Evolutionary conservation across 1,140 invertebrate genomes (phyloP).

Genomic region (Anastrepha ludens): DNA sequence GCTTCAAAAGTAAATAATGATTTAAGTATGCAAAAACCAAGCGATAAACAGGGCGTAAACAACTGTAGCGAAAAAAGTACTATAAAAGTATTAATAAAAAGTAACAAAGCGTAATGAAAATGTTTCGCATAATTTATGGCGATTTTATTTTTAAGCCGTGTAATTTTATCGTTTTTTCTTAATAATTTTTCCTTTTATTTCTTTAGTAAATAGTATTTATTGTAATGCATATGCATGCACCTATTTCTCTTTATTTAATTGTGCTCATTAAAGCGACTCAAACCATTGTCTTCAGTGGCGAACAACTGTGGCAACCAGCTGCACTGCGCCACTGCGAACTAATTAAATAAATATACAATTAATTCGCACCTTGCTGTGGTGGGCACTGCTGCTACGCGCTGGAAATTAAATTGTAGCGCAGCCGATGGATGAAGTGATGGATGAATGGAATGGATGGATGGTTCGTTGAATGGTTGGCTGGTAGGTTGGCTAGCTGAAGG

Average conservation of each 20-base stretch:
- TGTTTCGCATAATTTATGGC: slow-evolving; percentile 31
- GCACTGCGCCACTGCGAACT: background rate
- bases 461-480: background rate
- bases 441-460: background rate
- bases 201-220: background rate
- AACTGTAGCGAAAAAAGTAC: background rate
- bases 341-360: slow-evolving; percentile 46
- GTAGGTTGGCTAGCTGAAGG: background rate
- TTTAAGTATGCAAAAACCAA: background rate
- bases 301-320: background rate
- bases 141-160: background rate
- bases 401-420: slow-evolving; percentile 37
- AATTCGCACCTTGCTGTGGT: slow-evolving; percentile 32
- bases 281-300: background rate
- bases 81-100: background rate
- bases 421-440: slow-evolving; percentile 12
- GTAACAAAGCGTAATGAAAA: background rate
- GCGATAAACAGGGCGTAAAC: background rate
- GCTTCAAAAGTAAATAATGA: background rate
- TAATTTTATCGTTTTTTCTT: slow-evolving; percentile 1
- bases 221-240: background rate
- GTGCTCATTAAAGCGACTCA: background rate
- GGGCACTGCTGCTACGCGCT: slow-evolving; percentile 6
- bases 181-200: background rate
- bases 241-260: background rate